Percentiles rank a stretch among this genome's conserved stretches.
Conservation (phyloP, 2,888 invertebrate species). For the Drosophila nr. perissopoda region DNA sequence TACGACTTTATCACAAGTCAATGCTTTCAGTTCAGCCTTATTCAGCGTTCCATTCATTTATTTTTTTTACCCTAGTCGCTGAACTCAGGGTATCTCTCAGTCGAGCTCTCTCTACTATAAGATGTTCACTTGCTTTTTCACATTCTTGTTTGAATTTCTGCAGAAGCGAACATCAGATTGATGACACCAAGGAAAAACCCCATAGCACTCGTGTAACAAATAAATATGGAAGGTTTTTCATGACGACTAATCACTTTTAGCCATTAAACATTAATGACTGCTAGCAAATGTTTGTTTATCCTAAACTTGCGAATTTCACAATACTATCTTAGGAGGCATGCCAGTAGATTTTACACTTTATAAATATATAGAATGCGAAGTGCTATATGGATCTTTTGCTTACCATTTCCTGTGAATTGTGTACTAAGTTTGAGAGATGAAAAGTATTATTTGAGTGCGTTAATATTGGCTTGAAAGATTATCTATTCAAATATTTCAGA, state of each 20-base stretch:
- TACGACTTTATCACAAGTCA: neutral
- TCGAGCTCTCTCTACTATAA: neutral
- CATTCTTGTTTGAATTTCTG: constrained; percentile 40
- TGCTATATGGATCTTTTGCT: constrained; percentile 13
- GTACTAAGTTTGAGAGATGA: constrained; percentile 6
- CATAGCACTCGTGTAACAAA: constrained; percentile 5
- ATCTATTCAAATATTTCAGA: neutral
- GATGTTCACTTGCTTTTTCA: neutral
- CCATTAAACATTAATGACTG: constrained; percentile 10
- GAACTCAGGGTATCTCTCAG: neutral
- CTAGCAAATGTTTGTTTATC: constrained; percentile 5
- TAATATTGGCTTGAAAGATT: neutral
- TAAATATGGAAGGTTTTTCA: constrained; percentile 17
- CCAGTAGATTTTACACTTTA: neutral
- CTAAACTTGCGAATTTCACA: constrained; percentile 20
- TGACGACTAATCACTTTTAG: constrained; percentile 18
- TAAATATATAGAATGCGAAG: constrained; percentile 3
- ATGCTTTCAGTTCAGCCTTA: neutral
- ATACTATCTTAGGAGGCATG: neutral
- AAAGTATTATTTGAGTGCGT: neutral
- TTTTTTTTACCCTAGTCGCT: neutral
- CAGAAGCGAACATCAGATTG: constrained; percentile 29
- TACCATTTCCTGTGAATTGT: neutral
- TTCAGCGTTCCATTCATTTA: neutral
- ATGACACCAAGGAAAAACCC: constrained; percentile 45